Base-by-base conservation (phyloP, 1,140 invertebrate species). In the Drosophila grimshawi region DNA sequence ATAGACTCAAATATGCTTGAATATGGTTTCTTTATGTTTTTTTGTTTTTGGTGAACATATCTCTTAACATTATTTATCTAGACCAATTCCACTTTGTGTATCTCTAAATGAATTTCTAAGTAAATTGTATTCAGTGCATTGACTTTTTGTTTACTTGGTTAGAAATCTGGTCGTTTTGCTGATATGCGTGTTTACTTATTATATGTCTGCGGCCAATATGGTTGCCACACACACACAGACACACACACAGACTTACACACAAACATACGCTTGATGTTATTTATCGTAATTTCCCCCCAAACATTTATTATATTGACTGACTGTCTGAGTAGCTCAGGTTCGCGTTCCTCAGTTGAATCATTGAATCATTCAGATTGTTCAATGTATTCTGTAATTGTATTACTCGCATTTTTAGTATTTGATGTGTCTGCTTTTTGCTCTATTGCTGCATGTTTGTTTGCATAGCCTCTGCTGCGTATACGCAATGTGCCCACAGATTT, bases 231-330 rank as follows among this genome's bases (percentile, higher is more conserved):
- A 11, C 74, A 60, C 39, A 51, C 29, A 43, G 49, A 11, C 74
- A 60, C 69, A 63, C 41, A 53, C 65, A 74, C 49, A 69, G 37
- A 33, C 41, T 61, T 11, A 60, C 53, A 64, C 57, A 37, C 55
- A 68, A n/a, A 37, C 48, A 39, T 19, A 53, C 29, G 55, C 62
- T 66, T 61, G 60, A 61, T 80, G 66, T 66, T 83, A 70, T 76
- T 71, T 66, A 41, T 52, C 46, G 43, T 66, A 62, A 53, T 67
- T 30, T 62, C 39, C 35, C 30, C 55, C 66, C 57, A 45, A 30
- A 65, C 45, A 69, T 71, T 78, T 69, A 64, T 63, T 76, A 33
- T 86, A 78, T 88, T 88, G 83, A 89, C 77, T 78, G 66, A 80
- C 69, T 83, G 83, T 89, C 83, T 88, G 85, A 76, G 78, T 65